These are phyloP conservation scores for Sebastes flavidus DNA, from an alignment of 2,797 vertebrate species.

Conservation along the genomic window DNA sequence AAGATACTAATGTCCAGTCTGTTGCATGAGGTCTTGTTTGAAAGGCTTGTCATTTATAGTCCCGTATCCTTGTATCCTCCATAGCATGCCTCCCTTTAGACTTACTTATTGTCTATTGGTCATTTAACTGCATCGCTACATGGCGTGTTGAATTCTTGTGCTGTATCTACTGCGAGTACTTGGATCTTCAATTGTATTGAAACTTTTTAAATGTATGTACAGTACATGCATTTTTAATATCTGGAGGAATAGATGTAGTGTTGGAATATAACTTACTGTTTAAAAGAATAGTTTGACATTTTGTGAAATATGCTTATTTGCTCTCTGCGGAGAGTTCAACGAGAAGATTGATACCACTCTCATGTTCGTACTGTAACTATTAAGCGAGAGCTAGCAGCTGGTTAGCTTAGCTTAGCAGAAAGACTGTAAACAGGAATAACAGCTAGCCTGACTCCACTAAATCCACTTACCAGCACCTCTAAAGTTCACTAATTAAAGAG, in stretches of 20 bases:
- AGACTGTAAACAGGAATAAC: neutral
- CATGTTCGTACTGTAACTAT: neutral
- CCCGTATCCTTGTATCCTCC: constrained; percentile 31
- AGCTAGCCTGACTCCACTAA: neutral
- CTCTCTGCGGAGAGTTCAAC: neutral
- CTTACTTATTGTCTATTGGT: constrained; percentile 8
- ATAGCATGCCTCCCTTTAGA: constrained; percentile 68
- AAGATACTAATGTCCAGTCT: constrained; percentile 39
- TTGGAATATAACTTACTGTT: neutral
- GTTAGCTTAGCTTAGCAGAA: neutral
- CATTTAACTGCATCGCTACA: constrained; percentile 21
- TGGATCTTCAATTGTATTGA: neutral
- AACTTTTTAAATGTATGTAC: neutral
- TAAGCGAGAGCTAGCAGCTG: neutral
- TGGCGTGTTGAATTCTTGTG: neutral
- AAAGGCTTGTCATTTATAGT: constrained; percentile 49
- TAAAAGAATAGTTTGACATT: neutral
- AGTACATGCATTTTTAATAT: neutral
- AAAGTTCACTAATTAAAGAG: neutral
- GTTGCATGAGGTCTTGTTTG: constrained; percentile 71
- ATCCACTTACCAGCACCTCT: neutral
- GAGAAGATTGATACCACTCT: neutral
- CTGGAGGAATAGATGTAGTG: neutral
- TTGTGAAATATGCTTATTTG: neutral
- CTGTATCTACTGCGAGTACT: neutral